Evolutionary conservation across 2,797 vertebrate genomes (phyloP).

Genomic region (Pseudocheirus occidentalis): DNA sequence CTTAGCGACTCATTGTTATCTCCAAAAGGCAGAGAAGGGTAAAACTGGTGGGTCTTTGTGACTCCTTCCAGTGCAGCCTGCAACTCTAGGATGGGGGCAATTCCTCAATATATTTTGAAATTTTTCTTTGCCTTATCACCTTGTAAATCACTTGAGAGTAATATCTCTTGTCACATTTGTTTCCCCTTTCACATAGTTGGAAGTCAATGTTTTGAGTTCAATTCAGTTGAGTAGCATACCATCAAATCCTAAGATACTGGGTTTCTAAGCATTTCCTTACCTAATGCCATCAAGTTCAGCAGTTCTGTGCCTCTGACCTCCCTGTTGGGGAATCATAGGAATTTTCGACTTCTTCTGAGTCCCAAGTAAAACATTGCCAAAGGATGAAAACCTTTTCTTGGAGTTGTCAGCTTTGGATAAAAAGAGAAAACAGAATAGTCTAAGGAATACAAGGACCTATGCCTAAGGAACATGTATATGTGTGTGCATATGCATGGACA

Average conservation of each 20-base stretch:
- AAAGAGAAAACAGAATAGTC: background rate
- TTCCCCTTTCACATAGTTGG: background rate
- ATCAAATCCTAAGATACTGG: background rate
- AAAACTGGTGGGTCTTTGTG: background rate
- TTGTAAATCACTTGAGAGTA: background rate
- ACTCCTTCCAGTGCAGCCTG: background rate
- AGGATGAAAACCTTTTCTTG: constrained; percentile 47
- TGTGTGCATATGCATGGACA: too few relatives aligned
- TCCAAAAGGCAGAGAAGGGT: background rate
- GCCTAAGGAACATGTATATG: background rate
- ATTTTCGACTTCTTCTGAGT: constrained; percentile 26
- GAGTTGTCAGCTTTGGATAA: constrained; percentile 24
- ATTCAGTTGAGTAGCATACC: background rate
- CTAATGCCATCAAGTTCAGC: background rate
- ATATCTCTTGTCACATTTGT: background rate
- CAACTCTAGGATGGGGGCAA: background rate
- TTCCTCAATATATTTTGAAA: background rate
- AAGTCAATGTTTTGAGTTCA: background rate
- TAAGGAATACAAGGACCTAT: background rate
- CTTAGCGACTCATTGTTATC: background rate
- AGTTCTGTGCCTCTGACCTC: background rate
- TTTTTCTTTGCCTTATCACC: background rate
- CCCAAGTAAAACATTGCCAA: background rate
- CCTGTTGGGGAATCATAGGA: background rate
- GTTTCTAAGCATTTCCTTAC: constrained; percentile 48